phyloP scores from a whole-genome alignment of 2,113 vertebrate species.

The Ammospiza nelsoni region DNA sequence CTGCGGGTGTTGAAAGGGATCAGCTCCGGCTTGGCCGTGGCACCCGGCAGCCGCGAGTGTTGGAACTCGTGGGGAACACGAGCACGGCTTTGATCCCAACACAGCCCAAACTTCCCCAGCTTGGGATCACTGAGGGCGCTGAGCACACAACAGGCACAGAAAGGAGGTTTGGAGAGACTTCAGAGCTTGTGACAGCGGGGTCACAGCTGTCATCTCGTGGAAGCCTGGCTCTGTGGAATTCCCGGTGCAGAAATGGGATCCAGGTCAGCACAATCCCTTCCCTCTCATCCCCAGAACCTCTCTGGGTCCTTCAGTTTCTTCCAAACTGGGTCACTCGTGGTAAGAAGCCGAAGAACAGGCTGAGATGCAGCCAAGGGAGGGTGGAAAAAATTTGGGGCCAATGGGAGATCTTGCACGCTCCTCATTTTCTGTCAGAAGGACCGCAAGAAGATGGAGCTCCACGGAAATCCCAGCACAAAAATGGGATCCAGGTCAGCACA shows the following conservation, averaged over 20 bases:
- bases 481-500: not conserved
- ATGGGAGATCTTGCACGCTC: not conserved
- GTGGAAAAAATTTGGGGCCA: not conserved
- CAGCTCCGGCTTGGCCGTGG: not conserved
- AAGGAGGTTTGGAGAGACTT: not conserved
- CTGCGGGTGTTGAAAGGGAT: not conserved
- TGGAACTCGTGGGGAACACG: not conserved
- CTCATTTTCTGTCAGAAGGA: not conserved
- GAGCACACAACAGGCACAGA: not conserved
- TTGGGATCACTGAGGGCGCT: not conserved
- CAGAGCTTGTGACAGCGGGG: not conserved
- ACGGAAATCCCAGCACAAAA: not conserved
- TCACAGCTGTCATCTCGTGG: not conserved
- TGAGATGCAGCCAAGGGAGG: not conserved
- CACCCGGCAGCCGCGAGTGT: rapidly evolving
- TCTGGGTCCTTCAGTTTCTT: rapidly evolving
- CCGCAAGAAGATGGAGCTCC: not conserved
- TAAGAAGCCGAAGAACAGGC: not conserved
- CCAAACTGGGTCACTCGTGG: not conserved
- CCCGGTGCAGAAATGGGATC: not conserved
- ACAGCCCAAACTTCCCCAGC: not conserved
- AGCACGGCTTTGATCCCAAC: not conserved
- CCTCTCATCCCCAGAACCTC: not conserved
- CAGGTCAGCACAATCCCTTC: not conserved
- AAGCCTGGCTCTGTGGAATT: not conserved